These are phyloP conservation scores for Conchocele bisecta DNA, from an alignment of 2,888 invertebrate species.

Conservation along the genomic window DNA sequence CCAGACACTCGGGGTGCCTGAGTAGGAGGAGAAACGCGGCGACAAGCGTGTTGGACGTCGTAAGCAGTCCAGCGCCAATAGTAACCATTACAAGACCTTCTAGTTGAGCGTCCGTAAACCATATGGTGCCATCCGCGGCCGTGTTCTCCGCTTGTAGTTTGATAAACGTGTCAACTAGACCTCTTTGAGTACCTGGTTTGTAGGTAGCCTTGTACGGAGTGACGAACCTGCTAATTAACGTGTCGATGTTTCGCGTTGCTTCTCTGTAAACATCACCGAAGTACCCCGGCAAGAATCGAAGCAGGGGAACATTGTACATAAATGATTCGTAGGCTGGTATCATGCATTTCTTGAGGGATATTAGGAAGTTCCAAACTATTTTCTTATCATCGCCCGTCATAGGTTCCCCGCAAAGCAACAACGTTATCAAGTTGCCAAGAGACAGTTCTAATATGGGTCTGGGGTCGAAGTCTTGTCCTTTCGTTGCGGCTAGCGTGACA, in stretches of 20 bases:
- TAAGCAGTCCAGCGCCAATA: not conserved
- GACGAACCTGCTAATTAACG: not conserved
- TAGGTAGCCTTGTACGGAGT: not conserved
- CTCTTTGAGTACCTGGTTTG: not conserved
- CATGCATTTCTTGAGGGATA: not conserved
- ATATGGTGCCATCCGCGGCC: not conserved
- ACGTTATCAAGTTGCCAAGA: not conserved
- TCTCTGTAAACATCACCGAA: not conserved
- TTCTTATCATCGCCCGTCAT: not conserved
- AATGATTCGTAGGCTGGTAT: not conserved
- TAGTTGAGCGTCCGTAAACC: not conserved
- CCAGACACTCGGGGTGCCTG: not conserved
- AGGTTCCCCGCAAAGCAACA: not conserved
- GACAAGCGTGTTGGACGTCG: not conserved
- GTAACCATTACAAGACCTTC: not conserved
- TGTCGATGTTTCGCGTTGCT: not conserved
- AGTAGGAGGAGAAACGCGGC: not conserved
- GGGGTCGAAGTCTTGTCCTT: not conserved
- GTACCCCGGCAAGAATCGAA: not conserved
- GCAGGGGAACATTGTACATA: not conserved
- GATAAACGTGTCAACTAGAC: not conserved
- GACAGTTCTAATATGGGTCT: not conserved
- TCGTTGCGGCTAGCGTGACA: not conserved
- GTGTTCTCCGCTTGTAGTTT: not conserved
- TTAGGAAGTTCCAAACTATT: not conserved